phyloP scores from a whole-genome alignment of 2,113 vertebrate species.

The Tylochromis polylepis region DNA sequence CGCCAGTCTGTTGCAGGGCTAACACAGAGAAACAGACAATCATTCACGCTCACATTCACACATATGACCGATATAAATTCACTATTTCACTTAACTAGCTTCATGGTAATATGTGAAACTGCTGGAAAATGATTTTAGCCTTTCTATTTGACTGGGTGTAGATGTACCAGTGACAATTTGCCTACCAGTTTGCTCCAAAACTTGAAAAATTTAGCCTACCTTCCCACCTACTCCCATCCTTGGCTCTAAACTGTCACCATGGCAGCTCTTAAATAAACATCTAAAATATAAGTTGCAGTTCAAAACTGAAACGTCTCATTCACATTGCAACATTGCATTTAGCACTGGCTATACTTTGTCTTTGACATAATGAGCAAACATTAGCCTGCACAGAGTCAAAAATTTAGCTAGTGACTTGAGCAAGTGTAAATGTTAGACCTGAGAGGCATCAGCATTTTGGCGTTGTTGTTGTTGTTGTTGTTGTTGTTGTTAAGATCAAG shows the following conservation, averaged over 20 bases:
- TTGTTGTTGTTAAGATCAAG: background rate
- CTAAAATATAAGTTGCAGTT: background rate
- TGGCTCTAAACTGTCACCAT: background rate
- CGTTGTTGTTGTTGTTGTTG: background rate
- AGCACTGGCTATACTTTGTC: background rate
- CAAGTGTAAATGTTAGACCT: background rate
- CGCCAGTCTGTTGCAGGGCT: fast-evolving
- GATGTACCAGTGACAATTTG: fast-evolving
- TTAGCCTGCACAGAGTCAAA: background rate
- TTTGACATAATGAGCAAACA: background rate
- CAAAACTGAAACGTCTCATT: background rate
- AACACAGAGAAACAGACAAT: background rate
- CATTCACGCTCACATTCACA: background rate
- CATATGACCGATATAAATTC: background rate
- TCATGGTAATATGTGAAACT: background rate
- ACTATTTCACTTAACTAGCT: background rate
- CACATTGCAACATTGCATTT: background rate
- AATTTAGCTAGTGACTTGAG: background rate
- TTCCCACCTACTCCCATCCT: too few relatives aligned
- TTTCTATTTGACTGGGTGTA: background rate
- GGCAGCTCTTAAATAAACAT: background rate
- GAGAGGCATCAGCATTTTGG: background rate
- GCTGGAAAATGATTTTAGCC: background rate
- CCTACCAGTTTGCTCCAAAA: background rate
- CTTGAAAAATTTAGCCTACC: too few relatives aligned